Evolutionary conservation across 37 sponge, comb jelly and placozoan species (phyloP), one percentile per base, ranked within the genome.

Genomic region (Theonella swinhoei): DNA sequence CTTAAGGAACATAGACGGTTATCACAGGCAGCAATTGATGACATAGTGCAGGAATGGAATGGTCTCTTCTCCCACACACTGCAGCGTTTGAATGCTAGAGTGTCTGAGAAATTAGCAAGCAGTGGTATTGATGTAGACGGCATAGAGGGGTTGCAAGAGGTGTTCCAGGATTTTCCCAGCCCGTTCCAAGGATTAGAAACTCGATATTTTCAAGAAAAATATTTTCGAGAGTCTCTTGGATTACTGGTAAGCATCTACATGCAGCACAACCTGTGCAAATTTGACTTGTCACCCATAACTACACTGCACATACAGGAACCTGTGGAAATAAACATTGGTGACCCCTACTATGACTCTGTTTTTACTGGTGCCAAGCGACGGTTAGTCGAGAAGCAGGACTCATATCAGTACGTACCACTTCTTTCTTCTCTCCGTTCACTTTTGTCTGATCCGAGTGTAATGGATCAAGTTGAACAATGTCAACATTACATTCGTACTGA

Each of bases 401-500:
- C 70, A 9, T 84, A 73, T 30, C 85, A 84, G 36, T 84, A 84
- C 43, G 70, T 84, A 54, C 67, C 85, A 41, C 34, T 84, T 14
- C 38, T 84, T 29, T 31, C 47, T 3, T 47, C 77, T 24, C 41
- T 84, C 3, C 39, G 43, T 31, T 4, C 25, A 30, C 32, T 84
- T 60, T 71, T 84, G 5, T 9, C 9, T 30, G 85, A 84, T 47
- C 14, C 32, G 47, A 43, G 43, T 25, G 68, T 74, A 43, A 39
- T 76, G 19, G 37, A 60, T 1, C 34, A 75, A 67, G 31, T 79
- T 40, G 70, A 79, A 8, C 39, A 79, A n/a, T 66, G 68, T 39
- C 28, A 24, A 4, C 5, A 65, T n/a, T n/a, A n/a, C n/a, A n/a
- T 39, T 29, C 42, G 37, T 37, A 28, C 2, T 63, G 68, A 76